A percentile compares a stretch with the other conserved stretches of the same genome.
These are phyloP conservation scores for Tetragnatha montana DNA, from an alignment of 2,888 invertebrate genomes.

Conservation along the genomic window DNA sequence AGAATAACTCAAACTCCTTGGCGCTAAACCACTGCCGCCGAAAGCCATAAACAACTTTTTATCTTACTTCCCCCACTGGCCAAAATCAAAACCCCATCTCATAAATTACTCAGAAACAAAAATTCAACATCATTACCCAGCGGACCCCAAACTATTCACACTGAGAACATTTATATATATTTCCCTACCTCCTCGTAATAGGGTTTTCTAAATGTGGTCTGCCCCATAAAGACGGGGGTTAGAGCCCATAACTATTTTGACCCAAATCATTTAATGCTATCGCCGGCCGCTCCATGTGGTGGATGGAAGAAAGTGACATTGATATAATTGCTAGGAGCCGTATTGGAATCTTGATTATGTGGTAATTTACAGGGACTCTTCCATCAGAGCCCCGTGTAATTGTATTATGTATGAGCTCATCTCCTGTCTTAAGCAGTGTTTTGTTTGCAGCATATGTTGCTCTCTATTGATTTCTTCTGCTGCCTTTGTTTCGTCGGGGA, in stretches of 20 bases:
- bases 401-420: slow-evolving; percentile 11
- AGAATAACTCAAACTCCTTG: no score
- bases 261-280: not conserved
- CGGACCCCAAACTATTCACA: no score
- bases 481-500: no score
- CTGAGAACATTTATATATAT: not conserved
- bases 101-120: no score
- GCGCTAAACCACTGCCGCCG: no score
- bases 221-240: not conserved
- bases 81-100: no score
- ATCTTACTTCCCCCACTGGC: no score
- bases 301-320: not conserved
- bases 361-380: not conserved
- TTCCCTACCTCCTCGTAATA: not conserved
- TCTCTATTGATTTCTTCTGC: not conserved
- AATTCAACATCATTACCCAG: no score
- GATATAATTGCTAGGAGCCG: slow-evolving; percentile 18
- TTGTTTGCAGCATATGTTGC: slow-evolving; percentile 17
- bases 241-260: not conserved
- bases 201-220: not conserved
- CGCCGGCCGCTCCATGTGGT: not conserved
- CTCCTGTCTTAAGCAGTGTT: not conserved
- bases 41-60: no score
- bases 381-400: not conserved
- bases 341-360: slow-evolving; percentile 14